These are phyloP conservation scores for Serranus cabrilla DNA, from an alignment of 2,797 vertebrate species.

Conservation along the genomic window DNA sequence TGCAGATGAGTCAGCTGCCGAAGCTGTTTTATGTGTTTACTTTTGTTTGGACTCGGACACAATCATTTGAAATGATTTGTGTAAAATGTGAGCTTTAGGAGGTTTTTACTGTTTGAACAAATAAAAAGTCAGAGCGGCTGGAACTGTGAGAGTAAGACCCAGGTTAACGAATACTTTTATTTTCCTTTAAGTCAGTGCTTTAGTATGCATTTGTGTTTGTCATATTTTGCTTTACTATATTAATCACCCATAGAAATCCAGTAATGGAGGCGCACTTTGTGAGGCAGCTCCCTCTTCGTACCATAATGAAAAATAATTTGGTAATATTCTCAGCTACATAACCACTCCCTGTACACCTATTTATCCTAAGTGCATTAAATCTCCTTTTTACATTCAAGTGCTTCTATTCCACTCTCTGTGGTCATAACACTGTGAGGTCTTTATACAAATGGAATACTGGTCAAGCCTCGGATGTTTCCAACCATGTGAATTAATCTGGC, in stretches of 20 bases:
- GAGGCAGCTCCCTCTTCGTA: not conserved
- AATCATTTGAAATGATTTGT: not conserved
- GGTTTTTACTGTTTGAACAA: not conserved
- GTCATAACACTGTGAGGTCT: conserved; percentile 14
- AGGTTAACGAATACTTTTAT: not conserved
- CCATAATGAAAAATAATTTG: conserved; percentile 11
- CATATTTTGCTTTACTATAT: conserved; percentile 2
- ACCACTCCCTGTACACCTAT: not conserved
- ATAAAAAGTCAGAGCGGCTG: not conserved
- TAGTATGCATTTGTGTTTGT: not conserved
- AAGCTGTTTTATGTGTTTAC: not conserved
- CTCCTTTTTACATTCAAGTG: conserved; percentile 5
- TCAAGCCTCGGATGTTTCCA: conserved; percentile 6
- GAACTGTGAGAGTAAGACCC: not conserved
- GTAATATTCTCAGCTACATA: not conserved
- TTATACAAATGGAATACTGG: not conserved
- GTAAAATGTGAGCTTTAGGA: not conserved
- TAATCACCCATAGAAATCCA: not conserved
- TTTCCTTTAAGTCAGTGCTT: not conserved
- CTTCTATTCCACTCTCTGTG: conserved; percentile 1
- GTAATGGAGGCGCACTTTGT: not conserved
- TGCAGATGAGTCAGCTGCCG: not conserved
- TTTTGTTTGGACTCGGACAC: not conserved
- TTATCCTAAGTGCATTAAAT: conserved; percentile 23
- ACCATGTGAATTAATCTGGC: conserved; percentile 22